These are phyloP conservation scores for Caenorhabditis brenneri DNA, from an alignment of 1,140 invertebrate species.

Conservation along the genomic window DNA sequence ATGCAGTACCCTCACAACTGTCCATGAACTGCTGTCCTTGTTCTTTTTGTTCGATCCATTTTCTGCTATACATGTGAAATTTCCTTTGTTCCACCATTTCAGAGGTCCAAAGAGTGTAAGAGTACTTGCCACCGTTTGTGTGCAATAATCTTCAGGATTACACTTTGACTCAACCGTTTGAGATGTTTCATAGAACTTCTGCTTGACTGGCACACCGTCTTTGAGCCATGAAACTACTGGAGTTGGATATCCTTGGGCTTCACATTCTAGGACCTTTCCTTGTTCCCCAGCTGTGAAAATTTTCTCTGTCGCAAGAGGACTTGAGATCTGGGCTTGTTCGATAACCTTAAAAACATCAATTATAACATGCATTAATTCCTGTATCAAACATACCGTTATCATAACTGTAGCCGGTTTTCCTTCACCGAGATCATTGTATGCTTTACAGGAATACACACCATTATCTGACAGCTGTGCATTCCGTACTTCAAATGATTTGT, in stretches of 20 bases:
- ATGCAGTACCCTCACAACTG: slow-evolving; percentile 39
- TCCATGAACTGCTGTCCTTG: slow-evolving; percentile 41
- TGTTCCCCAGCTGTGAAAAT: slow-evolving; percentile 45
- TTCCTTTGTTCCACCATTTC: slow-evolving; percentile 49
- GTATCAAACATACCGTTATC: slow-evolving; percentile 29
- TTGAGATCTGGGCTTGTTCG: slow-evolving; percentile 43
- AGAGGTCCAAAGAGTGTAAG: slow-evolving; percentile 13
- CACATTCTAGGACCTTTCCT: slow-evolving; percentile 45
- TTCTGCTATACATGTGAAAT: slow-evolving; percentile 30
- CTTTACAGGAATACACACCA: slow-evolving; percentile 45
- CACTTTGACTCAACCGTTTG: slow-evolving; percentile 6
- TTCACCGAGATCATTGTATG: slow-evolving; percentile 48
- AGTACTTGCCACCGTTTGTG: slow-evolving; percentile 30
- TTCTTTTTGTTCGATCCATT: neutral
- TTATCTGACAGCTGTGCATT: slow-evolving; percentile 55
- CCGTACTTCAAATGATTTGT: slow-evolving; percentile 14
- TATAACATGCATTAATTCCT: neutral
- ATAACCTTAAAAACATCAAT: slow-evolving; percentile 47
- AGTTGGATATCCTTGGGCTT: slow-evolving; percentile 52
- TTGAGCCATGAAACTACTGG: slow-evolving; percentile 45
- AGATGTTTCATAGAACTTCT: neutral
- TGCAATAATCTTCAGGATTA: slow-evolving; percentile 29
- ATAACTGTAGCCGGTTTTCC: slow-evolving; percentile 28
- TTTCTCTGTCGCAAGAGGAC: slow-evolving; percentile 39
- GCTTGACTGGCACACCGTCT: slow-evolving; percentile 43